Evolutionary conservation across 2,113 vertebrate species (phyloP), one percentile per base, ranked within the genome.

Genomic region (Sinocyclocheilus anophthalmus): DNA sequence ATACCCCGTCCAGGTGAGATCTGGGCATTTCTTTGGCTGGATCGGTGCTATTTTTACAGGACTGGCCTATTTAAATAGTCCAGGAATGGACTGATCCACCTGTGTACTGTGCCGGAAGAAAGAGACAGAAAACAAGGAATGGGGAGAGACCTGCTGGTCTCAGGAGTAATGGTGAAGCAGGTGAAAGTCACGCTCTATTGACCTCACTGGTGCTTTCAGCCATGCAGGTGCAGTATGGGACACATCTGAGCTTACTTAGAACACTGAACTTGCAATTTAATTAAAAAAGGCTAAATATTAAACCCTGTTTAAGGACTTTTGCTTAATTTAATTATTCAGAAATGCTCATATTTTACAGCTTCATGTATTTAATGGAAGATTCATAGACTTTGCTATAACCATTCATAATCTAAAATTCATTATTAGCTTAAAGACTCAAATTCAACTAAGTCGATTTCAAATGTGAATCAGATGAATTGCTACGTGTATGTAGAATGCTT

Each of bases 221-320:
- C 37, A 80, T 83, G 63, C 87, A 90, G 84, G 84, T 90, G 85
- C 90, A 90, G 85, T 59, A 87, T 33, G 91, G 89, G 91, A 90
- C 80, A 88, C 37, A 69, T 85, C 88, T 86, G 84, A 87, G 84
- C 85, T 84, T 33, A 76, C 10, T 14, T 22, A 18, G 33, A 59
- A n/a, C 22, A 24, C 5, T 70, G 39, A 82, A 76, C 76, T 20
- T 78, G 61, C 18, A 69, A 33, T 81, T 30, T 53, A 39, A 57
- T 37, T 13, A 5, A 11, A 57, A 37, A 76, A 30, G 33, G 14
- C 16, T 55, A 18, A 55, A 55, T 20, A 72, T 39, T 39, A 70
- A 39, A 37, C 13, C 22, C 6, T 53, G 24, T 55, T 30, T 33
- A 33, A 33, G 20, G 8, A 55, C 48, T 53, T 24, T 30, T 7